Percentiles rank a stretch among this genome's conserved stretches.
These are phyloP conservation scores for Cottus gobio DNA, from an alignment of 2,113 vertebrate genomes.

Conservation along the genomic window DNA sequence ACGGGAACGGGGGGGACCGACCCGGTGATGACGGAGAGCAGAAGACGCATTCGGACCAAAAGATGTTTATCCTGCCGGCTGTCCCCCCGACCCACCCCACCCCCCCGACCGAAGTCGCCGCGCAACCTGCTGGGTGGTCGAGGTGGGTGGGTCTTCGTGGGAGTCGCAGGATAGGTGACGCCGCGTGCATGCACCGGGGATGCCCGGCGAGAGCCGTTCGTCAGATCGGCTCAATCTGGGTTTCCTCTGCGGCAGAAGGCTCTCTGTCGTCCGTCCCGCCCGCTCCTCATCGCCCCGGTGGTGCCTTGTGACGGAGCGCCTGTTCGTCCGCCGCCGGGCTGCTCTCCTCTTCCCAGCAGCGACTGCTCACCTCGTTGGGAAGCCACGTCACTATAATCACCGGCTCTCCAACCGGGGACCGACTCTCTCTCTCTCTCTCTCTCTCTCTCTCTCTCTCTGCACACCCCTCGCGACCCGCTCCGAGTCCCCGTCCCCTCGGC, in stretches of 20 bases:
- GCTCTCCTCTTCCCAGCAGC: conserved; percentile 11
- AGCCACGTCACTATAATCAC: conserved; percentile 56
- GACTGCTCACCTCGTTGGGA: conserved; percentile 1
- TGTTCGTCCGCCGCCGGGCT: conserved; percentile 39
- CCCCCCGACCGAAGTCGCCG: conserved; percentile 1
- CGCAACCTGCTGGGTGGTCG: conserved; percentile 38
- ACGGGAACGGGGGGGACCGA: conserved; percentile 8
- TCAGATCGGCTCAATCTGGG: conserved; percentile 25
- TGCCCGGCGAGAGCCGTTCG: conserved; percentile 28
- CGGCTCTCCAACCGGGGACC: conserved; percentile 40
- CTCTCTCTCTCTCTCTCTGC: no score
- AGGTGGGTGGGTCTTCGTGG: not conserved
- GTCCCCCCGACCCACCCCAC: conserved; percentile 50
- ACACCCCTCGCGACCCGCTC: conserved; percentile 8
- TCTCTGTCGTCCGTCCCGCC: conserved; percentile 17
- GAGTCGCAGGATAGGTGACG: conserved; percentile 37
- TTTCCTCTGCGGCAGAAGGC: conserved; percentile 60
- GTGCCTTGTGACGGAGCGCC: conserved; percentile 15
- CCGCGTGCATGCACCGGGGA: conserved; percentile 24
- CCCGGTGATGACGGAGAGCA: conserved; percentile 49
- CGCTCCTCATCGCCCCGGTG: conserved; percentile 43
- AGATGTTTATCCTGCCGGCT: conserved; percentile 27
- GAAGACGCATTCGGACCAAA: conserved; percentile 21
- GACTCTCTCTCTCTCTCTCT: not conserved
- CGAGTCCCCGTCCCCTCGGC: conserved; percentile 5